A percentile compares a stretch with the other conserved stretches of the same genome.
These are phyloP conservation scores for Zelleria hepariella DNA, from an alignment of 2,888 invertebrate genomes.

Conservation along the genomic window DNA sequence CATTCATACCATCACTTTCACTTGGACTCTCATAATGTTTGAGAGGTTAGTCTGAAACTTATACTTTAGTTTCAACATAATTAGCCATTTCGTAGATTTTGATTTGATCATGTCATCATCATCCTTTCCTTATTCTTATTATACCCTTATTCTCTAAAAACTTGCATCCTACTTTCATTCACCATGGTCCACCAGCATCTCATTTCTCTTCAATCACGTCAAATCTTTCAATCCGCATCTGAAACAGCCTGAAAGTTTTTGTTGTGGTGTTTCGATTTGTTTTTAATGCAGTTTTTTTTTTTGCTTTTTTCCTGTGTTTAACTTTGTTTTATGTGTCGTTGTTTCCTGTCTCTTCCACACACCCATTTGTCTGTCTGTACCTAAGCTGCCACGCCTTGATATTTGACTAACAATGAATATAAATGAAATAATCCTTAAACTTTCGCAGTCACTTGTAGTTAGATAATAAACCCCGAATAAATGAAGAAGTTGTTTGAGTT, in stretches of 20 bases:
- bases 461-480: too few species aligned
- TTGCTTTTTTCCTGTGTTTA: background rate
- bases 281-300: background rate
- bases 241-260: background rate
- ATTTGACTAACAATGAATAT: slow-evolving; percentile 21
- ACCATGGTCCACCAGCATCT: too few species aligned
- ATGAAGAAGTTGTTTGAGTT: too few species aligned
- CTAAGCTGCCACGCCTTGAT: slow-evolving; percentile 28
- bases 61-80: background rate
- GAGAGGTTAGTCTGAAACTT: too few species aligned
- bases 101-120: background rate
- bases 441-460: background rate
- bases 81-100: background rate
- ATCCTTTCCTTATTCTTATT: too few species aligned
- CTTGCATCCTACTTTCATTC: too few species aligned
- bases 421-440: background rate
- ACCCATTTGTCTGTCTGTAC: slow-evolving; percentile 29
- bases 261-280: background rate
- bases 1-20: background rate
- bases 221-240: background rate
- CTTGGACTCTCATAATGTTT: too few species aligned
- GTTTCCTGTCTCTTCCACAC: slow-evolving; percentile 7
- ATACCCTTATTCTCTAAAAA: too few species aligned
- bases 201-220: background rate
- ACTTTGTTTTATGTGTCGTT: too few species aligned